These are phyloP conservation scores for Hydropsyche tenuis DNA, from an alignment of 1,140 invertebrate genomes.

Conservation along the genomic window DNA sequence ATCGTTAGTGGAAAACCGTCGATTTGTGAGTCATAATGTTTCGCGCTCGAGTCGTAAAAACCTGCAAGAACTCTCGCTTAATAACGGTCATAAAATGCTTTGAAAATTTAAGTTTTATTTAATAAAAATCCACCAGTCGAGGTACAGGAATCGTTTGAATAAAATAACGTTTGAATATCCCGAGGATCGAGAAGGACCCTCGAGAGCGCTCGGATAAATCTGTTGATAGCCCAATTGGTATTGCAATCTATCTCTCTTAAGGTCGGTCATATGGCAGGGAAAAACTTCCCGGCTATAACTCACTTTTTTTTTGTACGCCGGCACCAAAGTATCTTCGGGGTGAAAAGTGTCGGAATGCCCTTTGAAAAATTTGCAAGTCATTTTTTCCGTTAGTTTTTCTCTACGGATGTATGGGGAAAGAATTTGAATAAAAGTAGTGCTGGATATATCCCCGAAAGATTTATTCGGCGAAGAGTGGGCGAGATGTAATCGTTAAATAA, in stretches of 20 bases:
- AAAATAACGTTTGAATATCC: conserved; percentile 2
- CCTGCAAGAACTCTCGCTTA: too few relatives aligned
- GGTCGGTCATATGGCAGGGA: conserved; percentile 11
- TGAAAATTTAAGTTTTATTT: too few relatives aligned
- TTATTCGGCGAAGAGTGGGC: too few relatives aligned
- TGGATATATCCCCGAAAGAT: too few relatives aligned
- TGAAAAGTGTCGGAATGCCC: conserved; percentile 8
- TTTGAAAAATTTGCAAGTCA: conserved; percentile 24
- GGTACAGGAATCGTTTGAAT: neutral
- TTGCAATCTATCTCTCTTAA: conserved; percentile 26
- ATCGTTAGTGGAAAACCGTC: neutral
- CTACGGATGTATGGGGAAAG: too few relatives aligned
- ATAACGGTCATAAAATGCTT: too few relatives aligned
- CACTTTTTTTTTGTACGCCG: conserved; percentile 10
- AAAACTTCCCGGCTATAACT: conserved; percentile 16
- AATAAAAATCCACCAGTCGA: too few relatives aligned
- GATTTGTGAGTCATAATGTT: neutral
- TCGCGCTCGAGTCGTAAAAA: too few relatives aligned
- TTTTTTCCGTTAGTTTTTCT: neutral
- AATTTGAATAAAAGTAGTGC: too few relatives aligned
- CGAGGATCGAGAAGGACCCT: neutral
- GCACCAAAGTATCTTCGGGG: neutral
- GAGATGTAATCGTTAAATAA: too few relatives aligned
- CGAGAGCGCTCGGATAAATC: conserved; percentile 14
- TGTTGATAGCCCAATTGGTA: conserved; percentile 26